Evolutionary conservation across 35 echinoderm and acorn worm species (phyloP).

Genomic region (Apostichopus californicus): DNA sequence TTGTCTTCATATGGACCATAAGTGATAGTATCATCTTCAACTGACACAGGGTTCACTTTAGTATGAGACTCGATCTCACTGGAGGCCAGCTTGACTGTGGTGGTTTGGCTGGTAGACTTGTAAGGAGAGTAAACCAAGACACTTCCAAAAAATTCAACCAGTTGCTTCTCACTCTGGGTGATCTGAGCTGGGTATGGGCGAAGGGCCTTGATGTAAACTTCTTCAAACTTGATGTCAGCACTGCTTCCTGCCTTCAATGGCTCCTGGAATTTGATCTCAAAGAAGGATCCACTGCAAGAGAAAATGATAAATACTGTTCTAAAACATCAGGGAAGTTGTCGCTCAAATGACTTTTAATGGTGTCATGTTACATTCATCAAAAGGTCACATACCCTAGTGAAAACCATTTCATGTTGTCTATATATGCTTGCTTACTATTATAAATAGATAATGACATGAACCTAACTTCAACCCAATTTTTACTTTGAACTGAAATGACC

Average conservation of each 20-base stretch:
- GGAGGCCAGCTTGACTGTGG: constrained; percentile 82
- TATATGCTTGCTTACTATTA: no score
- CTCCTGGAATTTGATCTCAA: constrained; percentile 69
- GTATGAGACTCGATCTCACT: constrained; percentile 74
- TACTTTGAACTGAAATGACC: no score
- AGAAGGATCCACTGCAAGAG: constrained; percentile 55
- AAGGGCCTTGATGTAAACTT: constrained; percentile 72
- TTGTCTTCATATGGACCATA: constrained; percentile 97
- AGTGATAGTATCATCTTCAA: constrained; percentile 81
- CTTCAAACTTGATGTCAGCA: constrained; percentile 68
- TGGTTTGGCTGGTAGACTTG: constrained; percentile 76
- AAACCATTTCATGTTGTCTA: no score
- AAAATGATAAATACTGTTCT: no score
- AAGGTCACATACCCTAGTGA: no score
- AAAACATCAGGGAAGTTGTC: no score
- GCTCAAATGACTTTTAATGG: no score
- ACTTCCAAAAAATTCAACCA: constrained; percentile 74
- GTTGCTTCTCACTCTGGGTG: constrained; percentile 92
- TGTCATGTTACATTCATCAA: no score
- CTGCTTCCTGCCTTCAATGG: constrained; percentile 63
- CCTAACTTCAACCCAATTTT: no score
- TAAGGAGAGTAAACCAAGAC: constrained; percentile 91
- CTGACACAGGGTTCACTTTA: constrained; percentile 82
- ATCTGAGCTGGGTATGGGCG: constrained; percentile 83
- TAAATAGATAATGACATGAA: no score